These are phyloP conservation scores for Diprion similis DNA, from an alignment of 1,140 invertebrate species.

Conservation along the genomic window DNA sequence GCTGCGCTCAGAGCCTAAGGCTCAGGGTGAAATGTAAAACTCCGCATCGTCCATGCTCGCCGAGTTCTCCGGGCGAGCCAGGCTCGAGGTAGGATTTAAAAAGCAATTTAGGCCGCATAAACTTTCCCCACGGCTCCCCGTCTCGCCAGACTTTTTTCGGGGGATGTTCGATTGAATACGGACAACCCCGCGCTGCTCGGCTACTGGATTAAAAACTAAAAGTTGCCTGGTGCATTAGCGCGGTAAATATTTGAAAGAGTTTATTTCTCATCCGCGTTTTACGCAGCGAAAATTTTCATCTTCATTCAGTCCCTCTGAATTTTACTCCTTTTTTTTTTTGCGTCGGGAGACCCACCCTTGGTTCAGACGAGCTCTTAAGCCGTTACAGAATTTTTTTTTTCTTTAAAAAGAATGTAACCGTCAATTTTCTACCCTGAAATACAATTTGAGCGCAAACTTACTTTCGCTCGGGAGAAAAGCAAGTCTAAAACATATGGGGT, in stretches of 20 bases:
- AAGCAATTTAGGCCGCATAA: slow-evolving; percentile 7
- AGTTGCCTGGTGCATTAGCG: slow-evolving; percentile 12
- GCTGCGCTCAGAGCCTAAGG: not conserved
- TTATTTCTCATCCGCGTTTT: not conserved
- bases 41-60: slow-evolving; percentile 1
- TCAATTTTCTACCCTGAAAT: slow-evolving; percentile 40
- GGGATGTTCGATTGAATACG: slow-evolving; percentile 2
- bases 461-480: slow-evolving; percentile 16
- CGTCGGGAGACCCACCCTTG: not conserved
- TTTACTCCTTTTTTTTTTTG: not conserved
- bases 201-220: slow-evolving; percentile 14
- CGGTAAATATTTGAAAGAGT: slow-evolving; percentile 15
- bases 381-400: slow-evolving; percentile 28
- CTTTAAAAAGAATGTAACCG: slow-evolving; percentile 46
- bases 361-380: slow-evolving; percentile 7
- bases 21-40: not conserved
- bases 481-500: slow-evolving; percentile 17
- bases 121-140: not conserved
- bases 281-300: not conserved
- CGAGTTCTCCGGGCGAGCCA: not conserved
- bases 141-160: slow-evolving; percentile 1
- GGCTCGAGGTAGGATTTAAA: not conserved
- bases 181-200: not conserved
- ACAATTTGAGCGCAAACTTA: slow-evolving; percentile 40
- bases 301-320: not conserved